phyloP scores from a whole-genome alignment of 2,797 vertebrate species.

The Chrosomus eos region DNA sequence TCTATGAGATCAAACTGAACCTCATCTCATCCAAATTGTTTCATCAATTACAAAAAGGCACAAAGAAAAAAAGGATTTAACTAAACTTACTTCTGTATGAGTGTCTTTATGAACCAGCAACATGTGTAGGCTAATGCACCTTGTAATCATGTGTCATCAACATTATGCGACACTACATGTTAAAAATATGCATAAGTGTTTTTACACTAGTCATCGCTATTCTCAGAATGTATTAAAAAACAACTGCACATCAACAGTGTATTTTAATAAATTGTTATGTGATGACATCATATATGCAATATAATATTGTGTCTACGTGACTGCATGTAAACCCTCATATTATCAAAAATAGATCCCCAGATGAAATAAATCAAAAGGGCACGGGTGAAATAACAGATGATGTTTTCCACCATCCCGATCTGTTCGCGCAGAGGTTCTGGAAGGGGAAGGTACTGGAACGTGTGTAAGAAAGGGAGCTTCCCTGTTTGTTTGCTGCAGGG shows the following conservation, averaged over 20 bases:
- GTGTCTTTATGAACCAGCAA: not conserved
- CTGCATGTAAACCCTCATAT: slow-evolving; percentile 11
- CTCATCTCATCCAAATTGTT: not conserved
- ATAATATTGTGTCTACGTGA: not conserved
- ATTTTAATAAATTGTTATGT: slow-evolving; percentile 11
- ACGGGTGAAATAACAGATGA: slow-evolving; percentile 19
- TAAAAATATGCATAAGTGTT: not conserved
- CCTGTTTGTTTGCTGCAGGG: slow-evolving; percentile 25
- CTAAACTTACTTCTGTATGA: not conserved
- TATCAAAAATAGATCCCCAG: slow-evolving; percentile 1
- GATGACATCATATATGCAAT: not conserved
- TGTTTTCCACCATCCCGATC: not conserved
- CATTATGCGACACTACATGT: not conserved
- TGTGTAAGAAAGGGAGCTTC: slow-evolving; percentile 8
- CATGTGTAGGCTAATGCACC: not conserved
- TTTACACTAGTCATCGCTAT: slow-evolving; percentile 23
- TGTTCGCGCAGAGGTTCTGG: slow-evolving; percentile 6
- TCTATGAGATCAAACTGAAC: not conserved
- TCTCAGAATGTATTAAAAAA: slow-evolving; percentile 22
- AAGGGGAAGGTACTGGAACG: not conserved
- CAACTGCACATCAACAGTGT: not conserved
- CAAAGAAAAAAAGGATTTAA: not conserved
- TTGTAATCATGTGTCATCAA: not conserved
- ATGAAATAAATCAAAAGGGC: slow-evolving; percentile 18
- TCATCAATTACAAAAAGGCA: not conserved